A percentile compares a stretch with the other conserved stretches of the same genome.
Conservation (phyloP, 2,888 invertebrate genomes). For the Lottia gigantea region DNA sequence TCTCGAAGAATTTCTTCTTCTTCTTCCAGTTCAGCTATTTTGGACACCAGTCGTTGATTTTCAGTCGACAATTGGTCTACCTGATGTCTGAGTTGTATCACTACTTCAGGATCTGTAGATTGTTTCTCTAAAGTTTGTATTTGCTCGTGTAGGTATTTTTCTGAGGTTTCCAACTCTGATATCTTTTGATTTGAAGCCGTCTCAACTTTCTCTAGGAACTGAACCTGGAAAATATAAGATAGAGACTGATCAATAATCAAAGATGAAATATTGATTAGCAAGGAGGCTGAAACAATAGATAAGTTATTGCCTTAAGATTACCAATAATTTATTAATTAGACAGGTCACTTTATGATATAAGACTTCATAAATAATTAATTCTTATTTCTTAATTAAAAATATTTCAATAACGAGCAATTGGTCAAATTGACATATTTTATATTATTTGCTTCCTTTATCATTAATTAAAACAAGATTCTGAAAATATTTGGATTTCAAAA, state of each 20-base stretch:
- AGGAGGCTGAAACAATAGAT: no score
- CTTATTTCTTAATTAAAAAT: no score
- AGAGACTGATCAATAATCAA: neutral
- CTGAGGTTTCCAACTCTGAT: constrained; percentile 48
- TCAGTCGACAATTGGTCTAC: constrained; percentile 43
- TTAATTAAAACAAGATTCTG: no score
- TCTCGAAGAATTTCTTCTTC: constrained; percentile 52
- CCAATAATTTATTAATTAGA: no score
- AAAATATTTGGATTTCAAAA: no score
- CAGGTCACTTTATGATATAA: no score
- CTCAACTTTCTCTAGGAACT: constrained; percentile 53
- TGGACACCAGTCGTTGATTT: constrained; percentile 43
- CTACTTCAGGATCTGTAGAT: constrained; percentile 38
- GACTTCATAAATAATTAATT: no score
- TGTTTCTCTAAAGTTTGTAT: constrained; percentile 36
- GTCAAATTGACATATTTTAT: no score
- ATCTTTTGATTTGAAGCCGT: constrained; percentile 45
- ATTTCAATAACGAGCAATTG: no score
- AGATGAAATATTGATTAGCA: no score
- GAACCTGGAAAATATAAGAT: constrained; percentile 41
- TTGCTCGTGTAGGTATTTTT: constrained; percentile 48
- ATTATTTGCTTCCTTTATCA: no score
- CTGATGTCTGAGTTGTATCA: constrained; percentile 46
- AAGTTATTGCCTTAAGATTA: no score
- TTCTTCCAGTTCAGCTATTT: constrained; percentile 56